phyloP scores from a whole-genome alignment of 2,888 invertebrate genomes.

The Plutella xylostella region DNA sequence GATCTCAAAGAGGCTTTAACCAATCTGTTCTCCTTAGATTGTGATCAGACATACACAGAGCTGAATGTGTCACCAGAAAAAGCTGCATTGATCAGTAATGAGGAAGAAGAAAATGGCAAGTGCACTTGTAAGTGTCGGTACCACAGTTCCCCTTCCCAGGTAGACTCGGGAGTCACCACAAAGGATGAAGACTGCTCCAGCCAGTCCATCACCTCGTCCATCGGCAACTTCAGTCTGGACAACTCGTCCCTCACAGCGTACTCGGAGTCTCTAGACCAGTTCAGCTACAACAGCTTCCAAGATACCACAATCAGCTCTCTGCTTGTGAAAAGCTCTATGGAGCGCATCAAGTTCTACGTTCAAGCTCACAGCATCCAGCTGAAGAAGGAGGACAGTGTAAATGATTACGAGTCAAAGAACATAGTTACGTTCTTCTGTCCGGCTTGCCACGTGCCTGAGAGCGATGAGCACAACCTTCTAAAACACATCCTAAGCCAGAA shows the following conservation, averaged over 20 bases:
- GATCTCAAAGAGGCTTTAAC: slow-evolving; percentile 49
- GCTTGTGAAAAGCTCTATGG: slow-evolving; percentile 49
- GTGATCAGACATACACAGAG: slow-evolving; percentile 19
- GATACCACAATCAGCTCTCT: slow-evolving; percentile 39
- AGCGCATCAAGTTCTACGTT: slow-evolving; percentile 55
- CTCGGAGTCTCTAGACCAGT: slow-evolving; percentile 51
- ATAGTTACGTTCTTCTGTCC: slow-evolving; percentile 43
- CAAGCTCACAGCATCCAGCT: slow-evolving; percentile 56
- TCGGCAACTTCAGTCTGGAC: slow-evolving; percentile 54
- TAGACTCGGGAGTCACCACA: slow-evolving; percentile 30
- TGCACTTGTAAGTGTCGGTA: slow-evolving; percentile 38
- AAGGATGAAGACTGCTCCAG: slow-evolving; percentile 29
- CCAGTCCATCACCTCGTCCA: slow-evolving; percentile 49
- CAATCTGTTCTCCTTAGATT: slow-evolving; percentile 30
- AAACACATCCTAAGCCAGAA: slow-evolving; percentile 43
- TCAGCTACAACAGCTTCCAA: slow-evolving; percentile 56
- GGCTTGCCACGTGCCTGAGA: slow-evolving; percentile 34
- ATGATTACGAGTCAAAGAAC: slow-evolving; percentile 32
- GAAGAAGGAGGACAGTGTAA: slow-evolving; percentile 28
- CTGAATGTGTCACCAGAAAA: slow-evolving; percentile 20
- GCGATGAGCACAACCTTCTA: slow-evolving; percentile 42
- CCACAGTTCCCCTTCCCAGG: slow-evolving; percentile 19
- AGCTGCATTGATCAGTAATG: slow-evolving; percentile 4
- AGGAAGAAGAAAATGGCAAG: slow-evolving; percentile 14
- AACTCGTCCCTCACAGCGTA: slow-evolving; percentile 49